Percentiles rank a stretch among this genome's conserved stretches.
phyloP scores from a whole-genome alignment of 2,888 invertebrate species.

The Biston stratarius region DNA sequence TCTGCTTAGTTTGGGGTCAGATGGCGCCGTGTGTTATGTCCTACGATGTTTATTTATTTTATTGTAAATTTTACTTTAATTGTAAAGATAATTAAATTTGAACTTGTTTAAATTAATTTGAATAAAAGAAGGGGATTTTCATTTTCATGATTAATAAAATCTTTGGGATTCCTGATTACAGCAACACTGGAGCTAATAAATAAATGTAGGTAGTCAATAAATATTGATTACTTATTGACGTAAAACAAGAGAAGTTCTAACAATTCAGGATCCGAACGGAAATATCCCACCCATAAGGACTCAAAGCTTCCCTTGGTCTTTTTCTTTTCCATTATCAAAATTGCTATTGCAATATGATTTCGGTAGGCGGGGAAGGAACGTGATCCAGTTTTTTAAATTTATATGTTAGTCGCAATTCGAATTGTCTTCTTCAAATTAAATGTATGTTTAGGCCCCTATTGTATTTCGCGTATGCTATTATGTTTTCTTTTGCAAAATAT shows the following conservation, averaged over 20 bases:
- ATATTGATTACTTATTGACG: not conserved
- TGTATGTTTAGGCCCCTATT: slow-evolving; percentile 68
- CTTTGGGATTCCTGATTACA: not conserved
- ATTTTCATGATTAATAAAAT: too few species aligned
- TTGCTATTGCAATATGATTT: slow-evolving; percentile 80
- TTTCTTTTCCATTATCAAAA: slow-evolving; percentile 68
- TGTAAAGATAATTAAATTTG: too few species aligned
- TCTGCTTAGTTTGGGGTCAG: too few species aligned
- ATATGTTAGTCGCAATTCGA: slow-evolving; percentile 53
- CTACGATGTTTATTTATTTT: too few species aligned
- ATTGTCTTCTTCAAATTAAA: slow-evolving; percentile 83
- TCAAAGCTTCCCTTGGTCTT: slow-evolving; percentile 65
- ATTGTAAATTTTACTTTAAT: too few species aligned
- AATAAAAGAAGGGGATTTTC: too few species aligned
- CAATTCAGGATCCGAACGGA: slow-evolving; percentile 73
- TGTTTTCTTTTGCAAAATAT: slow-evolving; percentile 70
- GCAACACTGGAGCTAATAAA: not conserved
- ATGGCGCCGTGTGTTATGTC: too few species aligned
- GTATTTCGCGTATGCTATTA: slow-evolving; percentile 69
- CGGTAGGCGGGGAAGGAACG: slow-evolving; percentile 69
- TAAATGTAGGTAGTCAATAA: too few species aligned
- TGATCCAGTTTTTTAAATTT: slow-evolving; percentile 58
- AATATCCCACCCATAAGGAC: slow-evolving; percentile 77
- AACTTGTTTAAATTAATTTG: too few species aligned
- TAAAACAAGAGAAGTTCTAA: slow-evolving; percentile 68